Conservation (phyloP, 2,888 invertebrate genomes). For the Thecocarcelia acutangulata region DNA sequence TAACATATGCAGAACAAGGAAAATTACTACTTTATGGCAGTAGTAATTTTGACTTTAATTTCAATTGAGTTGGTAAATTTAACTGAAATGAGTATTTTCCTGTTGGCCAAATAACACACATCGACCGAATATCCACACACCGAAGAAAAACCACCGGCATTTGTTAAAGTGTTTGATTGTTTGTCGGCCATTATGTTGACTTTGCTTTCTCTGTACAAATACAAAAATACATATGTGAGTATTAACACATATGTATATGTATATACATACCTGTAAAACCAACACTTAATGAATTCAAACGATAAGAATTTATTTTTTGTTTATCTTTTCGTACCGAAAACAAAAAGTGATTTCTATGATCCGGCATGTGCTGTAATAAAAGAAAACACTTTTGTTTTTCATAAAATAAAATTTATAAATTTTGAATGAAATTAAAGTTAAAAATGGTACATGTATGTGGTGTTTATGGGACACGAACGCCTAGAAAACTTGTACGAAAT, state of each 20-base stretch:
- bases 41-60: conserved; percentile 47
- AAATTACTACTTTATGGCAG: neutral
- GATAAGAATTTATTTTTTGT: too few relatives aligned
- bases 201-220: conserved; percentile 16
- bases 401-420: too few relatives aligned
- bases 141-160: conserved; percentile 18
- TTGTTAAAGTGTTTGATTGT: conserved; percentile 13
- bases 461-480: too few relatives aligned
- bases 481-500: too few relatives aligned
- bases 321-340: too few relatives aligned
- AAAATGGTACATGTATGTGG: too few relatives aligned
- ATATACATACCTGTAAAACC: neutral
- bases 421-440: too few relatives aligned
- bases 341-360: too few relatives aligned
- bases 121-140: neutral
- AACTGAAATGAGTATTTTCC: conserved; percentile 48
- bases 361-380: too few relatives aligned
- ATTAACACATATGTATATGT: neutral
- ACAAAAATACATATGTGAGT: neutral
- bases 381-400: too few relatives aligned
- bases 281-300: too few relatives aligned
- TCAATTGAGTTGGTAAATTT: conserved; percentile 49
- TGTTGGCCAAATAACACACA: conserved; percentile 18
- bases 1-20: neutral
- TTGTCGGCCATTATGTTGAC: conserved; percentile 39